A percentile compares a stretch with the other conserved stretches of the same genome.
Evolutionary conservation across 2,797 vertebrate species (phyloP).

Genomic region (Coregonus suidteri): DNA sequence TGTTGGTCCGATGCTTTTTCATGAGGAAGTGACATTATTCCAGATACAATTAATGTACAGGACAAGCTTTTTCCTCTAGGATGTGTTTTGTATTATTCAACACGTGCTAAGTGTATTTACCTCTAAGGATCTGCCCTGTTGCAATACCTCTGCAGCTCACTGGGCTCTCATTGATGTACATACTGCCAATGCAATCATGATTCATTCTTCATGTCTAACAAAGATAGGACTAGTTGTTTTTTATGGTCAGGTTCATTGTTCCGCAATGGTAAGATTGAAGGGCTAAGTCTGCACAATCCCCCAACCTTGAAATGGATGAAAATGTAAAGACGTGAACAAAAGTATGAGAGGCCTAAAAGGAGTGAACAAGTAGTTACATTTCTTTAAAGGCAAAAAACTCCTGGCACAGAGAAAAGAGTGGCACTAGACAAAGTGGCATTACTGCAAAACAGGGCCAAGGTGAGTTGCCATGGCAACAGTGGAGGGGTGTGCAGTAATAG

Average conservation of each 20-base stretch:
- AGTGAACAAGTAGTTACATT: conserved; percentile 49
- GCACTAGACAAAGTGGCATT: conserved; percentile 64
- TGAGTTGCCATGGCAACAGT: conserved; percentile 72
- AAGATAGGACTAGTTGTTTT: not conserved
- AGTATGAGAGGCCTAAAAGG: conserved; percentile 27
- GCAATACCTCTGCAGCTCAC: not conserved
- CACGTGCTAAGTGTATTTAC: not conserved
- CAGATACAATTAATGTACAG: not conserved
- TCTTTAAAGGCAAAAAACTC: conserved; percentile 38
- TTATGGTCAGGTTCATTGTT: not conserved
- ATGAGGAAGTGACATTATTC: conserved; percentile 17
- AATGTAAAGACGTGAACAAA: not conserved
- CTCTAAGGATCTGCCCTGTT: not conserved
- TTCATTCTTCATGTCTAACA: not conserved
- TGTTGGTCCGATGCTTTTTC: conserved; percentile 33
- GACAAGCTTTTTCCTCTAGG: not conserved
- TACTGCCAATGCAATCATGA: not conserved
- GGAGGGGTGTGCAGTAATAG: conserved; percentile 51
- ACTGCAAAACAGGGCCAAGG: conserved; percentile 66
- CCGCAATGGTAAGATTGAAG: not conserved
- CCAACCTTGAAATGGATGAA: not conserved
- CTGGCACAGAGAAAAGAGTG: conserved; percentile 60
- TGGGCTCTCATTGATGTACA: not conserved
- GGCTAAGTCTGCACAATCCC: not conserved
- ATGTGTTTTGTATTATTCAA: not conserved